These are phyloP conservation scores for Talpa occidentalis DNA, from an alignment of 2,113 vertebrate genomes.

Conservation along the genomic window DNA sequence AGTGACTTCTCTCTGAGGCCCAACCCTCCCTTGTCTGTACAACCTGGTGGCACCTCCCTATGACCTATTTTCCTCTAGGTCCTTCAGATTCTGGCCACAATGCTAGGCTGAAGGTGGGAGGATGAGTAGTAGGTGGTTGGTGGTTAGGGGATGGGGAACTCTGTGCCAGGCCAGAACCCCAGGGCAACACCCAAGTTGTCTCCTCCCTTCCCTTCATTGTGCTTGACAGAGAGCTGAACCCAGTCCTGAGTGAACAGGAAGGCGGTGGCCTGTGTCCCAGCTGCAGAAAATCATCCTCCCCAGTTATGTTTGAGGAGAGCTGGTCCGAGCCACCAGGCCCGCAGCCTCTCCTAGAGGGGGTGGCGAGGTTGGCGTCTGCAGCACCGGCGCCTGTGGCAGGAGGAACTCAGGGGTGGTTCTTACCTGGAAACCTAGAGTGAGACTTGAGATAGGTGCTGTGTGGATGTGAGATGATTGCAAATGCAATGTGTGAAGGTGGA, in stretches of 20 bases:
- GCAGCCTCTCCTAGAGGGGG: not conserved
- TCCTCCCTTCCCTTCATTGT: not conserved
- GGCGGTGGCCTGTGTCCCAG: not conserved
- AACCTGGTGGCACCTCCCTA: slow-evolving; percentile 13
- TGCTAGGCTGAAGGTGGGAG: not conserved
- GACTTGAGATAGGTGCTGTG: not conserved
- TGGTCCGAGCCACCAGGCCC: not conserved
- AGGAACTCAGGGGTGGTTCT: not conserved
- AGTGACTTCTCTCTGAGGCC: not conserved
- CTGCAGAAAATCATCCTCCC: not conserved
- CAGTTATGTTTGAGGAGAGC: not conserved
- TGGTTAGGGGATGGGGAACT: not conserved
- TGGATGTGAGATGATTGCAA: not conserved
- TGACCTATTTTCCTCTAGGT: slow-evolving; percentile 59
- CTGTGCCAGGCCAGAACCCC: not conserved
- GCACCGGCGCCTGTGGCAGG: not conserved
- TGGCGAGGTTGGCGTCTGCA: accelerated
- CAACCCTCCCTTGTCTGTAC: not conserved
- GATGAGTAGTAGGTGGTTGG: not conserved
- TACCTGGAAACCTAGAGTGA: not conserved
- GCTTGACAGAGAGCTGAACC: not conserved
- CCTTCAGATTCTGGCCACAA: not conserved
- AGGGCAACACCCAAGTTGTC: not conserved
- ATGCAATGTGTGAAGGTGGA: not conserved
- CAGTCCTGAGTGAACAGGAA: not conserved